These are phyloP conservation scores for Melanerpes aurifrons DNA, from an alignment of 2,113 vertebrate species.

Conservation along the genomic window DNA sequence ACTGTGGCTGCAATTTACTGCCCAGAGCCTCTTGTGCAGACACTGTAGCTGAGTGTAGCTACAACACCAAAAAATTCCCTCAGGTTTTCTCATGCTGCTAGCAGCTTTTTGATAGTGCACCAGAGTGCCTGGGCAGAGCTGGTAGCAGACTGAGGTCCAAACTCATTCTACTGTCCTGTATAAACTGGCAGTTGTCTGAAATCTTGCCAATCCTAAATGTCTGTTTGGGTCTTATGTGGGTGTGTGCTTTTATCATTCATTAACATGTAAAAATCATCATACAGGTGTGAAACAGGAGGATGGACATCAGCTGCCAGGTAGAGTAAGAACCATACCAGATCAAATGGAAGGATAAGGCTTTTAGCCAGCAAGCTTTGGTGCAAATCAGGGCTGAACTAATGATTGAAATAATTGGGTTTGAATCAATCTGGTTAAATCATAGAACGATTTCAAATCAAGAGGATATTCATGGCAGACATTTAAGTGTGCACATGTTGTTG, in stretches of 20 bases:
- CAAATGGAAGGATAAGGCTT: neutral
- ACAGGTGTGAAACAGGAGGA: slow-evolving; percentile 92
- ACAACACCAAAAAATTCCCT: neutral
- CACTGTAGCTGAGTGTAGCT: neutral
- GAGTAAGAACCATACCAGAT: slow-evolving; percentile 68
- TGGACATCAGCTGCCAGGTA: slow-evolving; percentile 93
- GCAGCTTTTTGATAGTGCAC: neutral
- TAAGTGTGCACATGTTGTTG: neutral
- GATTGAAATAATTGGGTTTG: slow-evolving; percentile 1
- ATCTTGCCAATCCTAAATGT: neutral
- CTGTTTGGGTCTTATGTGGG: neutral
- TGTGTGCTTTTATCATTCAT: slow-evolving; percentile 70
- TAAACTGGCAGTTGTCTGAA: neutral
- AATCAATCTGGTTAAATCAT: slow-evolving; percentile 7
- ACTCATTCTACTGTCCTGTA: neutral
- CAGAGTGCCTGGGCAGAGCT: neutral
- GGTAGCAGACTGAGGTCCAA: neutral
- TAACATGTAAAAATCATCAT: slow-evolving; percentile 86
- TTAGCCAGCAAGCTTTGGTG: slow-evolving; percentile 9
- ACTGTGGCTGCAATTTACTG: neutral
- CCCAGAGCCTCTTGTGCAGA: neutral
- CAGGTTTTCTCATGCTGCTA: fast-evolving
- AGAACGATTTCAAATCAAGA: slow-evolving; percentile 12
- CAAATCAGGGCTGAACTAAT: slow-evolving; percentile 38
- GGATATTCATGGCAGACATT: neutral